These are phyloP conservation scores for Elegia similella DNA, from an alignment of 2,888 invertebrate genomes.

Conservation along the genomic window DNA sequence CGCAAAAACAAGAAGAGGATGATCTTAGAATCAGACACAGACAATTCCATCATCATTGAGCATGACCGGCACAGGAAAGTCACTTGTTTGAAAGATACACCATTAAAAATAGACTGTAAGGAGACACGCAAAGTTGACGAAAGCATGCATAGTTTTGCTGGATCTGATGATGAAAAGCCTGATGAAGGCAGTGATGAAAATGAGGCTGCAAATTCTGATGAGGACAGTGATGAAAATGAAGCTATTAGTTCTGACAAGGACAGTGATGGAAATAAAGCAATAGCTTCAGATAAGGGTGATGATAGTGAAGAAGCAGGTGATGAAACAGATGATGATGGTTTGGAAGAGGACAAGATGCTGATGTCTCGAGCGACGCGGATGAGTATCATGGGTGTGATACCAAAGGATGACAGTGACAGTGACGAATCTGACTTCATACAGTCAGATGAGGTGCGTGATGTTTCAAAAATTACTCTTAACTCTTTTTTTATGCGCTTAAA, in stretches of 20 bases:
- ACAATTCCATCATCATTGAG: constrained; percentile 66
- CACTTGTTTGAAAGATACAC: constrained; percentile 62
- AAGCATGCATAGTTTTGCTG: constrained; percentile 19
- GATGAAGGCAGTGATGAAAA: constrained; percentile 25
- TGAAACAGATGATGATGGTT: constrained; percentile 37
- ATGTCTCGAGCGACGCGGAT: constrained; percentile 74
- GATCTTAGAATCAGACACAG: constrained; percentile 66
- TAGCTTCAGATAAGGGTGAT: neutral
- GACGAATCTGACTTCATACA: constrained; percentile 73
- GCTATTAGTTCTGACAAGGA: constrained; percentile 13
- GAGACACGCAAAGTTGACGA: constrained; percentile 19
- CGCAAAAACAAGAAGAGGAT: constrained; percentile 59
- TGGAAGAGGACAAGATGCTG: constrained; percentile 66
- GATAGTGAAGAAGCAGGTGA: constrained; percentile 19
- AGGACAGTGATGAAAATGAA: neutral
- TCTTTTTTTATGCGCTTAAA: no score
- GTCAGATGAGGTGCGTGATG: constrained; percentile 66
- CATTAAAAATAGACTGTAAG: constrained; percentile 44
- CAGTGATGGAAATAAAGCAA: neutral
- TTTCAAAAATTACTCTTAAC: no score
- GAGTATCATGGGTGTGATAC: constrained; percentile 73
- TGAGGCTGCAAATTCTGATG: neutral
- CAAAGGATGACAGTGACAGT: constrained; percentile 60
- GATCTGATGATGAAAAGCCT: constrained; percentile 21
- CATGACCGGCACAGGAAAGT: constrained; percentile 55